Evolutionary conservation across 2,113 vertebrate genomes (phyloP).

Genomic region (Melospiza melodia): DNA sequence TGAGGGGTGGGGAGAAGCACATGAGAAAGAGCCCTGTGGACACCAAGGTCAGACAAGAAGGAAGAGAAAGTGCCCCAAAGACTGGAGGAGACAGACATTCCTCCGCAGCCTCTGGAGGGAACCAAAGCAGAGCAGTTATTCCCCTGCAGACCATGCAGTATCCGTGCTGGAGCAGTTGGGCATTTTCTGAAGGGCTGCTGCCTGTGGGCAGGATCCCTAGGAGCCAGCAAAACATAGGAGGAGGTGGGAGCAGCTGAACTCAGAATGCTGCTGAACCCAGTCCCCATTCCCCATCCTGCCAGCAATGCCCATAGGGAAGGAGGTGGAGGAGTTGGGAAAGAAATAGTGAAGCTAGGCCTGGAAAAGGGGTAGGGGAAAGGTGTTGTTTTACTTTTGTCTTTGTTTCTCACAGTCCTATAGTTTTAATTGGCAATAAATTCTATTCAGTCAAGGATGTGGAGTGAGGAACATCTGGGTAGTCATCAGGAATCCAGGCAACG

Average conservation of each 20-base stretch:
- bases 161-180: not conserved
- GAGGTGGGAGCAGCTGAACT: not conserved
- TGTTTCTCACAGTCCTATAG: not conserved
- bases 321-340: not conserved
- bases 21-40: not conserved
- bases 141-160: not conserved
- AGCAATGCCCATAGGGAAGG: accelerated
- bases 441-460: not conserved
- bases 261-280: not conserved
- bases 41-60: not conserved
- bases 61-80: not conserved
- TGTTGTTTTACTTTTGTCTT: not conserved
- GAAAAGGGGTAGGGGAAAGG: not conserved
- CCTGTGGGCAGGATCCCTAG: not conserved
- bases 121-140: not conserved
- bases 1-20: accelerated
- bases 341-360: not conserved
- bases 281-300: not conserved
- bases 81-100: accelerated
- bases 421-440: not conserved
- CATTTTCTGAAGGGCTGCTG: not conserved
- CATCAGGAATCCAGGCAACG: not conserved
- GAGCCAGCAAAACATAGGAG: not conserved
- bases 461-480: not conserved
- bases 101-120: not conserved